Conservation (phyloP, 1,140 invertebrate genomes). For the Pseudoatta argentina region DNA sequence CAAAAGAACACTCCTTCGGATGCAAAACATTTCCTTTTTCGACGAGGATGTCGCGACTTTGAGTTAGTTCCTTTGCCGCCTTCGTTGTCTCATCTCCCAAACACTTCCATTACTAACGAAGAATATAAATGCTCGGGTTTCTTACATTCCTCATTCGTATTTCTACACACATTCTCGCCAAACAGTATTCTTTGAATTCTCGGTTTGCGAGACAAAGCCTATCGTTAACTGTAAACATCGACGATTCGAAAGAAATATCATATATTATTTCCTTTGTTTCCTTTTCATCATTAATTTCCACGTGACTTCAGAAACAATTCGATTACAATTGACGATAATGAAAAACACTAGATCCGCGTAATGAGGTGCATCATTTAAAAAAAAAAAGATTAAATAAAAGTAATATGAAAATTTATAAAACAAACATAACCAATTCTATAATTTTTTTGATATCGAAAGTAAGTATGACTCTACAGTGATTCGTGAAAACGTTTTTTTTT, state of each 20-base stretch:
- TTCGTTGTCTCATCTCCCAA: not conserved
- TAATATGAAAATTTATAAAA: not conserved
- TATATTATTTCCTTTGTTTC: slow-evolving; percentile 76
- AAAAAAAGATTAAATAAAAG: not conserved
- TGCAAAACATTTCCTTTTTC: slow-evolving; percentile 69
- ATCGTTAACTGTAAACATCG: not conserved
- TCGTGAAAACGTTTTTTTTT: slow-evolving; percentile 44
- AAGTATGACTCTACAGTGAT: slow-evolving; percentile 21
- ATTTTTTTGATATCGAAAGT: slow-evolving; percentile 22
- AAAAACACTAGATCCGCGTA: slow-evolving; percentile 11
- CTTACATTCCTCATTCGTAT: slow-evolving; percentile 36
- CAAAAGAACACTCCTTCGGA: slow-evolving; percentile 53
- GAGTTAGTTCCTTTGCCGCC: not conserved
- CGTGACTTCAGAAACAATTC: slow-evolving; percentile 69
- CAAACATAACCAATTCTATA: slow-evolving; percentile 22
- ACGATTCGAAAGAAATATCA: slow-evolving; percentile 33
- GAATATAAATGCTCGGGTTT: slow-evolving; percentile 67
- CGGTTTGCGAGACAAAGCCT: slow-evolving; percentile 45
- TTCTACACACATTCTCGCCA: slow-evolving; percentile 5
- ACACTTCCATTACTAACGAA: slow-evolving; percentile 68
- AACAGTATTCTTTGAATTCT: slow-evolving; percentile 53
- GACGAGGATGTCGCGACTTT: slow-evolving; percentile 63
- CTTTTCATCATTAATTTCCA: slow-evolving; percentile 67
- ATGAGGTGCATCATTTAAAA: slow-evolving; percentile 47
- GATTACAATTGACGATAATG: slow-evolving; percentile 70